phyloP scores from a whole-genome alignment of 2,888 invertebrate species.

The Euclidia mi region DNA sequence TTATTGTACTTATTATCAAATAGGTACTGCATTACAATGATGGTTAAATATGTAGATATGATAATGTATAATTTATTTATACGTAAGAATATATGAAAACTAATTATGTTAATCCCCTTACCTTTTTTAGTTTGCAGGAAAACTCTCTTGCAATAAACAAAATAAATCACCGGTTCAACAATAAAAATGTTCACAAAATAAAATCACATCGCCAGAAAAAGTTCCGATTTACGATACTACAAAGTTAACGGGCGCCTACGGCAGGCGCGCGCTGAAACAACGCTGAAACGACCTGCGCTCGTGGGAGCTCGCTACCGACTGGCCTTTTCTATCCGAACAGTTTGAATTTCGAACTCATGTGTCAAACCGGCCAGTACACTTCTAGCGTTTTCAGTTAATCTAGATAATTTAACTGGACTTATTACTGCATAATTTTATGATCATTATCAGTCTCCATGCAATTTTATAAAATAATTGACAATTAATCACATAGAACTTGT shows the following conservation, averaged over 20 bases:
- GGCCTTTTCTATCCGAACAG: slow-evolving; percentile 14
- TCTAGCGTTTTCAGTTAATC: slow-evolving; percentile 43
- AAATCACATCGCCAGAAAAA: slow-evolving; percentile 52
- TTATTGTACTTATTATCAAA: too few species aligned
- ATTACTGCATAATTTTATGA: slow-evolving; percentile 23
- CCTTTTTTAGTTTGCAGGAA: slow-evolving; percentile 2
- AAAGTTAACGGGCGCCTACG: slow-evolving; percentile 56
- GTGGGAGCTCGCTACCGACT: slow-evolving; percentile 59
- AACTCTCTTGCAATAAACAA: slow-evolving; percentile 6
- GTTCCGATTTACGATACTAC: slow-evolving; percentile 42
- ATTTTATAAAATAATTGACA: too few species aligned
- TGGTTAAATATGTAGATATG: too few species aligned
- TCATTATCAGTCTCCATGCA: background rate
- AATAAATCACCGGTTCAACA: slow-evolving; percentile 32
- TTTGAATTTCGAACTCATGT: background rate
- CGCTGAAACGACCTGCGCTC: slow-evolving; percentile 54
- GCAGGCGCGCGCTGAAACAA: slow-evolving; percentile 39
- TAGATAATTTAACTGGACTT: slow-evolving; percentile 31
- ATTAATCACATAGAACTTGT: too few species aligned
- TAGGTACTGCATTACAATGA: too few species aligned
- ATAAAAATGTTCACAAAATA: slow-evolving; percentile 44
- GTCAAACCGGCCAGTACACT: slow-evolving; percentile 15
- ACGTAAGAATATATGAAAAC: too few species aligned
- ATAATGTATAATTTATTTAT: too few species aligned
- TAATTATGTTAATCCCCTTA: slow-evolving; percentile 6